phyloP scores from a whole-genome alignment of 2,888 invertebrate species.

The Trissonchulus sp. region DNA sequence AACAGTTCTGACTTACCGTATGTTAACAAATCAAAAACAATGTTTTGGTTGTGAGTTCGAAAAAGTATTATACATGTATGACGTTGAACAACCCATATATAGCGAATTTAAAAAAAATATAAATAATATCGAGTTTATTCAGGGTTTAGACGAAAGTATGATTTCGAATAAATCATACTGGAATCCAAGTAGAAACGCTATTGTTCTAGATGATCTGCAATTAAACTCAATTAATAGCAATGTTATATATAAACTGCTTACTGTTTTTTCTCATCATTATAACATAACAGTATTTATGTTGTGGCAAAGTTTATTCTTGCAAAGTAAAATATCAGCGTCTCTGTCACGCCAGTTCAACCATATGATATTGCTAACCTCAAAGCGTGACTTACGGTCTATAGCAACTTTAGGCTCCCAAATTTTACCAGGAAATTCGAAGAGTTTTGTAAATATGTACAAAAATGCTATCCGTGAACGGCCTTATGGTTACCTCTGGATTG shows the following conservation, averaged over 20 bases:
- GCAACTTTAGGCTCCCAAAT: not conserved
- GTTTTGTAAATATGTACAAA: not conserved
- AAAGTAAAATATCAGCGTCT: not conserved
- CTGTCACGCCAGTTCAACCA: not conserved
- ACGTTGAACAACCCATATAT: not conserved
- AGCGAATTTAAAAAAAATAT: not conserved
- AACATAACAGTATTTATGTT: not conserved
- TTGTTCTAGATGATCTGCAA: not conserved
- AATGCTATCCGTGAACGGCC: not conserved
- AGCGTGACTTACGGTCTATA: not conserved
- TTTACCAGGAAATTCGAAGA: not conserved
- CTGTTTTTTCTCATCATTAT: not conserved
- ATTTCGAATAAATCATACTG: not conserved
- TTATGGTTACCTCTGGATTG: not conserved
- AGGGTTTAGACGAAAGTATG: not conserved
- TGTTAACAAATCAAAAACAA: not conserved
- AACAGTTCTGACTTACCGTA: not conserved
- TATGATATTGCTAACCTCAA: not conserved
- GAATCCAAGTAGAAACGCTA: not conserved
- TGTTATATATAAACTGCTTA: not conserved
- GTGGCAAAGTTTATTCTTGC: not conserved
- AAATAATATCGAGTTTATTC: not conserved
- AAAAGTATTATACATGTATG: not conserved
- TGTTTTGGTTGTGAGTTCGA: not conserved
- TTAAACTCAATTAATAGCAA: not conserved